Evolutionary conservation across 2,888 invertebrate species (phyloP), one percentile per base, ranked within the genome.

Genomic region (Nemoura dubitans): DNA sequence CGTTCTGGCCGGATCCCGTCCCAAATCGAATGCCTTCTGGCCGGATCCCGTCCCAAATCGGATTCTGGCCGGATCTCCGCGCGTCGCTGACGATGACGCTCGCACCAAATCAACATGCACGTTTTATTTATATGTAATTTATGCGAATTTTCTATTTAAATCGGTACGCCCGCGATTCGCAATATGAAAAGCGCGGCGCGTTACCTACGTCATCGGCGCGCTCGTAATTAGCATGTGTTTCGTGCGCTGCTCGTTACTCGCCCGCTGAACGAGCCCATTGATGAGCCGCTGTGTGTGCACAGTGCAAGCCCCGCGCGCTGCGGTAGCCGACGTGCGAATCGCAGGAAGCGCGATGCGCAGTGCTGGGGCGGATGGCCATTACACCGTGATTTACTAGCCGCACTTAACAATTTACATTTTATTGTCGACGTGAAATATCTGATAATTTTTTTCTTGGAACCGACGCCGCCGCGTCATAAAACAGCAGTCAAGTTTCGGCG

Each of bases 101-200:
- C 59, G 59, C 59, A 59, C 21, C 59, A 59, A 10, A 59, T 21
- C 59, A 59, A 10, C 59, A 21, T 21, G 16, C 59, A 10, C 59
- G 21, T 21, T 7, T 10, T 59, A 59, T 59, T 59, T 59, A 59
- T 59, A 59, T 36, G 36, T 59, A 16, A 59, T 59, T 59, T 21
- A 59, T 59, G 59, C 59, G 59, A 59, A 59, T 59, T 59, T 59
- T 59, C 59, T 59, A 59, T 59, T 59, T 59, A 3, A 59, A 59
- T 59, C 59, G 16, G 21, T 7, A 36, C 59, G 59, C 21, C 36
- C 36, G 36, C 3, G 5, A 10, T 36, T 10, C 36, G 36, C 10
- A 6, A 21, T 14, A 14, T 59, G 10, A 59, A 59, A 59, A 59
- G 59, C 59, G 14, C 59, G n/a, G 59, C 59, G 59, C 14, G 36